Base-by-base conservation (phyloP, 2,113 vertebrate species). In the Nesoenas mayeri region DNA sequence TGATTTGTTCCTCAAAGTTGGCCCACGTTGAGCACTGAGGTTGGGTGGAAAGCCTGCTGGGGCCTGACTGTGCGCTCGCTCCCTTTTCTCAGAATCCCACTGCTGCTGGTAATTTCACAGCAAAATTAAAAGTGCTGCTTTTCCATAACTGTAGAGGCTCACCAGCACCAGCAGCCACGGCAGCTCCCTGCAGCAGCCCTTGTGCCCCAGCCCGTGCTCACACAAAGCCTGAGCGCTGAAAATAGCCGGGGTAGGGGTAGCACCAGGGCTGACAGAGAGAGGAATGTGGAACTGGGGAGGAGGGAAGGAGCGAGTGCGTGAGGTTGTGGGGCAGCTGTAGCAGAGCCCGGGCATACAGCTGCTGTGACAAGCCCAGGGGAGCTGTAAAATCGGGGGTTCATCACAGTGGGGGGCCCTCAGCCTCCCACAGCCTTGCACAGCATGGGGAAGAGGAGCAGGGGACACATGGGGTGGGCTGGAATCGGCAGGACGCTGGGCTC, bases 171-270 rank as follows among this genome's bases (percentile, higher is more conserved):
- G 53, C 57, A 15, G 60, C 26, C 0, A 19, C 7, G 40, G 66
- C 2, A 9, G 25, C 62, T 53, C 50, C 50, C 29, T 48, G 51
- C 31, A 28, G 32, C 44, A 26, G 69, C 48, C 60, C 79, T 15
- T 2, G 3, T 11, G 28, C 54, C n/a, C 31, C 60, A 36, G 38
- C 79, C 47, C 4, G 0, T 2, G 0, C 69, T 75, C 15, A 0
- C 48, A 7, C 32, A 53, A 36, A 22, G 12, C 29, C 48, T 1
- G 1, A 18, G 58, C 1, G 2, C 38, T 20, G 54, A 28, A 26
- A 48, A 25, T 6, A 18, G n/a, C 40, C 70, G 19, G 11, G 25
- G 14, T 3, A 8, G 25, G 50, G 32, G 36, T 3, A 19, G 26
- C 36, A 17, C 42, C 0, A 1, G 36, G 3, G 36, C 24, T 31